Base-by-base conservation (phyloP, 2,888 invertebrate species). In the Drosophila maculinotata region DNA sequence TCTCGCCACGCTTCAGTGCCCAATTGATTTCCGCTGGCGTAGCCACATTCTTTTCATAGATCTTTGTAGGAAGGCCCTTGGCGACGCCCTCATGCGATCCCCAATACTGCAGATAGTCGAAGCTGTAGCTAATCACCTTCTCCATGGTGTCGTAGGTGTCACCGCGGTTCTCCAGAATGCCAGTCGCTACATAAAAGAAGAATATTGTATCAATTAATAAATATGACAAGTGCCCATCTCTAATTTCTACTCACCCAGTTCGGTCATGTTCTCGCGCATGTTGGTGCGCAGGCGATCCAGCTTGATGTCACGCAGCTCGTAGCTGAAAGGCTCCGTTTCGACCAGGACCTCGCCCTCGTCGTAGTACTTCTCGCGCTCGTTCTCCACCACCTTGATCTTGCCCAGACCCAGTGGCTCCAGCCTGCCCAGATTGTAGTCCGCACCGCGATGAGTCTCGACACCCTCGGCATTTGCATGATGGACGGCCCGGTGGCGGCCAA, bases 271-370 rank as follows among this genome's bases (percentile, higher is more conserved):
- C 70, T 92, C 92, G 6, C 92, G 91, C 12, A 93, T 91, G 49
- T 93, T 93, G 70, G 93, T 92, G 52, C 94, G 94, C 52, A 90
- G 87, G 35, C 91, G 90, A 76, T 94, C 93, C 76, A 95, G 92
- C 74, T 93, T 93, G n/a, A 95, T 93, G 58, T 93, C 92, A 54
- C 93, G 94, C 78, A 97, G 91, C 90, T 96, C 95, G 89, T 97
- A 97, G 58, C 93, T 93, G 30, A 94, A 92, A 1, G 97, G 97
- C 90, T 97, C 97, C 0, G 95, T 94, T 92, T 97, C 97, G 6
- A 95, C 94, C 23, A 97, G 92, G 47, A 97, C 93, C 89, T 97
- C 95, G 0, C 96, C 96, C 44, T 93, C 93, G 62, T 93, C 93
- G 83, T 93, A 93, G 39, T 92, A 92, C 58, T 84, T 83, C 67